These are phyloP conservation scores for Cydia amplana DNA, from an alignment of 1,140 invertebrate species.

Conservation along the genomic window DNA sequence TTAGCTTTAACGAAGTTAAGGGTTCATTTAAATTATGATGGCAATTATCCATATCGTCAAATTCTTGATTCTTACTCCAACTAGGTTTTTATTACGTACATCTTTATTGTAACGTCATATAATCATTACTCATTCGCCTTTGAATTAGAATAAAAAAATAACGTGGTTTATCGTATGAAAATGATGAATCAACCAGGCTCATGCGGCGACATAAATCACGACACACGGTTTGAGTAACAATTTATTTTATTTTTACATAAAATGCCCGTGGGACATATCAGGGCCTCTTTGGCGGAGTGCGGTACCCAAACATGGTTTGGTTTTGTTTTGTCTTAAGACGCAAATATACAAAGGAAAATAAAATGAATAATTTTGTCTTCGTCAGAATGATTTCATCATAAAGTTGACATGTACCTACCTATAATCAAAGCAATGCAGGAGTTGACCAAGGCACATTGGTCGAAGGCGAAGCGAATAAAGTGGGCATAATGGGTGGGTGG, in stretches of 20 bases:
- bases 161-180: conserved; percentile 46
- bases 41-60: conserved; percentile 18
- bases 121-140: conserved; percentile 43
- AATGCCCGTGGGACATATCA: conserved; percentile 32
- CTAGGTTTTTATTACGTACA: conserved; percentile 1
- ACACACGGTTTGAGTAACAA: conserved; percentile 37
- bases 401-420: too few relatives aligned
- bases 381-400: too few relatives aligned
- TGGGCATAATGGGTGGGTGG: too few relatives aligned
- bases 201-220: conserved; percentile 35
- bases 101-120: conserved; percentile 7
- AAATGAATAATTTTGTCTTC: not conserved
- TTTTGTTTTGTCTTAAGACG: not conserved
- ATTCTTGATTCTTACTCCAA: conserved; percentile 12
- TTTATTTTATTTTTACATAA: conserved; percentile 42
- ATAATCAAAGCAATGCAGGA: too few relatives aligned
- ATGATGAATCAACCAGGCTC: conserved; percentile 46
- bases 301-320: not conserved
- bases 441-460: too few relatives aligned
- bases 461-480: too few relatives aligned
- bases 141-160: conserved; percentile 45
- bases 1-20: not conserved
- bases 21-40: conserved; percentile 2
- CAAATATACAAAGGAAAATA: not conserved
- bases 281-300: not conserved